Percentiles rank a stretch among this genome's conserved stretches.
phyloP scores from a whole-genome alignment of 2,113 vertebrate genomes.

The Desmodus rotundus region DNA sequence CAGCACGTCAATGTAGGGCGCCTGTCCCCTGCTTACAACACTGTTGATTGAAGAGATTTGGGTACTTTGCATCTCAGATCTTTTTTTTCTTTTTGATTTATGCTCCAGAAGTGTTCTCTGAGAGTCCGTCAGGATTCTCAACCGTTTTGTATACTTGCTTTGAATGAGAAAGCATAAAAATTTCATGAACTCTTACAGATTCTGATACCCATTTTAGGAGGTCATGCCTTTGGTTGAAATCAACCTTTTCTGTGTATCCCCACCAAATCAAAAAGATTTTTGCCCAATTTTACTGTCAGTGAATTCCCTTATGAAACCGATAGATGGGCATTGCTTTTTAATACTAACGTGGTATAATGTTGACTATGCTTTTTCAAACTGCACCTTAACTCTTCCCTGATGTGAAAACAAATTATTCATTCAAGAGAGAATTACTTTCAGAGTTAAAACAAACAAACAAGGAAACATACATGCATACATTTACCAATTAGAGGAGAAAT shows the following conservation, averaged over 20 bases:
- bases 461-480: neutral
- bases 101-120: neutral
- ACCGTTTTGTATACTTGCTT: neutral
- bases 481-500: constrained; percentile 57
- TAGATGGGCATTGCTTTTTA: neutral
- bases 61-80: neutral
- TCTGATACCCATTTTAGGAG: neutral
- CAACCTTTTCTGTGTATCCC: neutral
- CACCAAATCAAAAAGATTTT: neutral
- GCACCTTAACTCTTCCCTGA: neutral
- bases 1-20: neutral
- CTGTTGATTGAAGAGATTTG: neutral
- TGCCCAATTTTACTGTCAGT: neutral
- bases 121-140: neutral
- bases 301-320: neutral
- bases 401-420: neutral
- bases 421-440: constrained; percentile 60
- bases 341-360: neutral
- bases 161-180: neutral
- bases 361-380: neutral
- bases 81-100: neutral
- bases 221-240: neutral
- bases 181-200: neutral
- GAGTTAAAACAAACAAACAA: neutral
- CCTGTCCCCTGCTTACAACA: neutral